These are phyloP conservation scores for Geococcyx californianus DNA, from an alignment of 2,113 vertebrate genomes.

Conservation along the genomic window DNA sequence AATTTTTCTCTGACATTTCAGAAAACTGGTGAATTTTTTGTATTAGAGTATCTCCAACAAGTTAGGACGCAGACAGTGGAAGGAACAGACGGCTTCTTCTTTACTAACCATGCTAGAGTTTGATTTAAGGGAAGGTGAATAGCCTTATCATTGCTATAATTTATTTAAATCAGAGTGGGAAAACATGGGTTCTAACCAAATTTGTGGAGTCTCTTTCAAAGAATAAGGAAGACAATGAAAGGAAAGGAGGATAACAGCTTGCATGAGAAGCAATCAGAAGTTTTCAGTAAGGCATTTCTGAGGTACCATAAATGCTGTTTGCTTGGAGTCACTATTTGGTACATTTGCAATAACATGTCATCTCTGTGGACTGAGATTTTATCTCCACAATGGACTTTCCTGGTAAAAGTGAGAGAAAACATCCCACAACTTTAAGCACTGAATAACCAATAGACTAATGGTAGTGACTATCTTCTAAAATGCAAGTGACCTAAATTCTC, in stretches of 20 bases:
- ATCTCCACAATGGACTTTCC: neutral
- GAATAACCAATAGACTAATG: neutral
- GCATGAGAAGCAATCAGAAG: fast-evolving
- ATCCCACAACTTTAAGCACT: neutral
- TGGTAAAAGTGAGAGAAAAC: neutral
- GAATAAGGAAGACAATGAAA: neutral
- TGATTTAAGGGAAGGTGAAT: neutral
- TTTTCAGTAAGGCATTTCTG: neutral
- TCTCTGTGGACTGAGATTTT: neutral
- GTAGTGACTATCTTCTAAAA: neutral
- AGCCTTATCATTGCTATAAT: neutral
- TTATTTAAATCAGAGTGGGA: neutral
- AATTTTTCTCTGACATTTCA: neutral
- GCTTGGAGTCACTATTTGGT: neutral
- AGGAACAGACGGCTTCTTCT: neutral
- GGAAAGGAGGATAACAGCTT: neutral
- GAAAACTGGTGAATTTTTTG: neutral
- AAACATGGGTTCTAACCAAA: neutral
- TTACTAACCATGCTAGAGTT: neutral
- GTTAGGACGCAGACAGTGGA: neutral
- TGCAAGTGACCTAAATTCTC: neutral
- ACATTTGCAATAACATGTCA: neutral
- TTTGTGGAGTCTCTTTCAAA: neutral
- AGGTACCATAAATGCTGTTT: neutral
- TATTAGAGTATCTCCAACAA: neutral